A percentile compares a stretch with the other conserved stretches of the same genome.
These are phyloP conservation scores for Mugil cephalus DNA, from an alignment of 2,113 vertebrate species.

Conservation along the genomic window DNA sequence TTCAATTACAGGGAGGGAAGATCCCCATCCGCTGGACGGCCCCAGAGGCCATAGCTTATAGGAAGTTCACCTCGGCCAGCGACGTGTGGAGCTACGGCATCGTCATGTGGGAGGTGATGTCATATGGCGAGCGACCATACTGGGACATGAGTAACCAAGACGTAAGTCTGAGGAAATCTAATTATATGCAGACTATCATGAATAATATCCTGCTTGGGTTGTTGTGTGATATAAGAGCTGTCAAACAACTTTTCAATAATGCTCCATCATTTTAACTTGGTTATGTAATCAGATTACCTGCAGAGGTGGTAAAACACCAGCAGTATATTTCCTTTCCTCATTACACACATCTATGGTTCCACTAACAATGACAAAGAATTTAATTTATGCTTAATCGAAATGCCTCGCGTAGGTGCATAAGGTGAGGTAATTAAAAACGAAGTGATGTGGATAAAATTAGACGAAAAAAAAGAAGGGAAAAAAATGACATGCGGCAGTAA, in stretches of 20 bases:
- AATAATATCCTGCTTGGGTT: constrained; percentile 16
- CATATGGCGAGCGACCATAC: constrained; percentile 96
- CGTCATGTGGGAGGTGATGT: constrained; percentile 99
- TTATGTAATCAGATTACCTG: constrained; percentile 41
- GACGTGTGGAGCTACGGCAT: constrained; percentile 99
- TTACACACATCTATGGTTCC: constrained; percentile 24
- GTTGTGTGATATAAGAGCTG: constrained; percentile 14
- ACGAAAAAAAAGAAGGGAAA: not conserved
- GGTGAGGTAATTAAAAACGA: constrained; percentile 29
- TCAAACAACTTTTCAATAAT: constrained; percentile 37
- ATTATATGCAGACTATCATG: constrained; percentile 11
- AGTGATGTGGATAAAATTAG: not conserved
- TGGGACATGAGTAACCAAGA: constrained; percentile 99
- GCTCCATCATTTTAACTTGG: constrained; percentile 53
- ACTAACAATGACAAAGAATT: constrained; percentile 41
- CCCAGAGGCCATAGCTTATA: constrained; percentile 97
- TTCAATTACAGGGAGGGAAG: constrained; percentile 92
- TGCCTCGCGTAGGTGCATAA: constrained; percentile 10
- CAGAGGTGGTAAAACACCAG: constrained; percentile 22
- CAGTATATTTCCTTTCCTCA: constrained; percentile 18
- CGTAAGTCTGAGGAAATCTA: constrained; percentile 83
- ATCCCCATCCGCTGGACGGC: constrained; percentile 99
- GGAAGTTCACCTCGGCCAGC: constrained; percentile 96
- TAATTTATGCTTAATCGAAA: constrained; percentile 21
- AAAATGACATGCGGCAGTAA: not conserved